phyloP scores from a whole-genome alignment of 53 echinoderm and acorn worm genomes.

The Holothuria leucospilota region DNA sequence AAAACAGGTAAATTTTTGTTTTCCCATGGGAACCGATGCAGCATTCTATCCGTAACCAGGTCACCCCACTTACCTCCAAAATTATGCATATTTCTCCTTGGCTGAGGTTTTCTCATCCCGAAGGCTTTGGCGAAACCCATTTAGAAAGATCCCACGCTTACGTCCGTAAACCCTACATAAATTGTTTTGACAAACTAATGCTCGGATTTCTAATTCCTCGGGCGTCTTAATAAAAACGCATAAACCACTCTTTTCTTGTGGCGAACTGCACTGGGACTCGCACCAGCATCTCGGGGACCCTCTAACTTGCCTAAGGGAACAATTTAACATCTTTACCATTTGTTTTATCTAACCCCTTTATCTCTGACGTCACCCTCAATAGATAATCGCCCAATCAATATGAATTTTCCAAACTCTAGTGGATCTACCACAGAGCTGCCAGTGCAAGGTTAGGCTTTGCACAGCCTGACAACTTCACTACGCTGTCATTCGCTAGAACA shows the following conservation, averaged over 20 bases:
- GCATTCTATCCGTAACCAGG: too few species aligned
- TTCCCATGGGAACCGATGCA: too few species aligned
- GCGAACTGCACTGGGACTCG: conserved; percentile 2
- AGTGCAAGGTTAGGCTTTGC: too few species aligned
- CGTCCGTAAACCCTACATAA: conserved; percentile 28
- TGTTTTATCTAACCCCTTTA: conserved; percentile 46
- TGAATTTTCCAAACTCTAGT: conserved; percentile 34
- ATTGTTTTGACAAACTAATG: conserved; percentile 37
- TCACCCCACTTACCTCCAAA: too few species aligned
- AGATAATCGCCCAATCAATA: conserved; percentile 37
- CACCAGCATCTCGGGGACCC: conserved; percentile 9
- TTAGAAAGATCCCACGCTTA: conserved; percentile 20
- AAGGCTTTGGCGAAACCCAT: background rate
- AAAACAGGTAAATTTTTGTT: too few species aligned
- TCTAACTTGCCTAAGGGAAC: conserved; percentile 40
- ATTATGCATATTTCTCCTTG: too few species aligned
- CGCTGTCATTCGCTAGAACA: too few species aligned
- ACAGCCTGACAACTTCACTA: too few species aligned
- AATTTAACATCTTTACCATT: conserved; percentile 38
- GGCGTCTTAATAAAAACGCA: conserved; percentile 18
- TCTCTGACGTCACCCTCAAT: conserved; percentile 27
- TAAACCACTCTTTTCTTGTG: conserved; percentile 34
- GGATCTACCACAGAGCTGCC: conserved; percentile 23
- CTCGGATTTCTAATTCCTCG: conserved; percentile 17
- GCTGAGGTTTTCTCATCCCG: too few species aligned